phyloP scores from a whole-genome alignment of 2,888 invertebrate genomes.

The Leucozona laternaria region DNA sequence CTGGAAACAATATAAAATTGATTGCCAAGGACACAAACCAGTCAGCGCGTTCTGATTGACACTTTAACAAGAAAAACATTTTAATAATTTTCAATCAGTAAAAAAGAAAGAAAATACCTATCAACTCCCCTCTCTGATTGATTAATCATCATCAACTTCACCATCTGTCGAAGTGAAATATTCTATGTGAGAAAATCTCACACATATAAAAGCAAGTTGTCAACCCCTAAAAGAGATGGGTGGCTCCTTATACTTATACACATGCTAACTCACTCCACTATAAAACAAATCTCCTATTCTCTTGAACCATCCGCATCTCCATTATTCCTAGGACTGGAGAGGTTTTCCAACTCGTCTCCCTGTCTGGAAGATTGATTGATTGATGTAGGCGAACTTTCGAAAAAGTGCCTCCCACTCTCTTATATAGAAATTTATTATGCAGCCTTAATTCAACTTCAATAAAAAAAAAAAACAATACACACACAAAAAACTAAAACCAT shows the following conservation, averaged over 20 bases:
- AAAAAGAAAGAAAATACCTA: not conserved
- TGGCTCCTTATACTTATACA: not conserved
- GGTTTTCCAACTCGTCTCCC: constrained; percentile 1
- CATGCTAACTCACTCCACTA: not conserved
- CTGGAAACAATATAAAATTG: constrained; percentile 48
- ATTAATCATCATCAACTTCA: constrained; percentile 54
- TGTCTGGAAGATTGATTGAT: constrained; percentile 64
- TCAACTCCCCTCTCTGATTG: constrained; percentile 34
- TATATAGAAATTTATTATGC: constrained; percentile 58
- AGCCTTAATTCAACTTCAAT: constrained; percentile 54
- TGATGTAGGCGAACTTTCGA: constrained; percentile 23
- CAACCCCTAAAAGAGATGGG: constrained; percentile 16
- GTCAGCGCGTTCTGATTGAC: constrained; percentile 20
- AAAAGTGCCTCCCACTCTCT: constrained; percentile 2
- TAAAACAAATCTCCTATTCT: not conserved
- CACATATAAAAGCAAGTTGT: constrained; percentile 43
- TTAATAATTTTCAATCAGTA: constrained; percentile 65
- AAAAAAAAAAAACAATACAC: constrained; percentile 40
- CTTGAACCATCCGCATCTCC: not conserved
- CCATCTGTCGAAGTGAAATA: constrained; percentile 33
- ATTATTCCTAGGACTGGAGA: not conserved
- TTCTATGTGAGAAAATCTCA: constrained; percentile 5
- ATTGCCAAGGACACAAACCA: constrained; percentile 48
- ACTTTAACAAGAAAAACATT: constrained; percentile 55
- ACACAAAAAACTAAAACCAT: constrained; percentile 34